A percentile compares a stretch with the other conserved stretches of the same genome.
These are phyloP conservation scores for Aurelia sp. DNA, from an alignment of 30 jellyfish, hydroid and myxozoan species.

Conservation along the genomic window DNA sequence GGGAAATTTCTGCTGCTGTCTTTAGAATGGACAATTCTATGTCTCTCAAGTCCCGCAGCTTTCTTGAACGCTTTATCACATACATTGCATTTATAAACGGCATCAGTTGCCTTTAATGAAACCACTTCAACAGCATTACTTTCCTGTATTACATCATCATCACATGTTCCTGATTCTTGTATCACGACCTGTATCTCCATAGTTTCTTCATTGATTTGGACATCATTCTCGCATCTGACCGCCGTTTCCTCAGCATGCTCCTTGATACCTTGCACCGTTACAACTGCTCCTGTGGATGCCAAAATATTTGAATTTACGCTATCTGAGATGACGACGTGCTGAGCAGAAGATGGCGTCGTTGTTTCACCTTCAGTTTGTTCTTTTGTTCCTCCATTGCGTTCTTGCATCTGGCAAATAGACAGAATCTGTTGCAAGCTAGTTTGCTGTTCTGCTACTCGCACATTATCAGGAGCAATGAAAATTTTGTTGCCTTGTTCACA, in stretches of 20 bases:
- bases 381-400: background rate
- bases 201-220: conserved; percentile 14
- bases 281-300: conserved; percentile 23
- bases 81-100: conserved; percentile 25
- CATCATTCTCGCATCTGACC: conserved; percentile 9
- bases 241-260: background rate
- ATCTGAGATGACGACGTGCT: conserved; percentile 32
- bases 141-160: background rate
- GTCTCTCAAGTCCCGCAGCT: conserved; percentile 60
- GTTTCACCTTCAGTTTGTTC: background rate
- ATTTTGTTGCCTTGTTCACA: conserved; percentile 73
- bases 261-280: conserved; percentile 9
- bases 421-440: conserved; percentile 47
- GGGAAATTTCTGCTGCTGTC: conserved; percentile 34
- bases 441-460: conserved; percentile 48
- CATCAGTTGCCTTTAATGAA: no score
- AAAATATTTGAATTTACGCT: conserved; percentile 5
- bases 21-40: conserved; percentile 39
- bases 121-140: background rate
- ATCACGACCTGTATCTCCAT: conserved; percentile 36
- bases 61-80: conserved; percentile 41
- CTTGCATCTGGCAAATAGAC: conserved; percentile 43
- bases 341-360: background rate
- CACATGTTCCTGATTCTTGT: conserved; percentile 8
- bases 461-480: conserved; percentile 56